phyloP scores from a whole-genome alignment of 2,797 vertebrate species.

The Falco rusticolus region DNA sequence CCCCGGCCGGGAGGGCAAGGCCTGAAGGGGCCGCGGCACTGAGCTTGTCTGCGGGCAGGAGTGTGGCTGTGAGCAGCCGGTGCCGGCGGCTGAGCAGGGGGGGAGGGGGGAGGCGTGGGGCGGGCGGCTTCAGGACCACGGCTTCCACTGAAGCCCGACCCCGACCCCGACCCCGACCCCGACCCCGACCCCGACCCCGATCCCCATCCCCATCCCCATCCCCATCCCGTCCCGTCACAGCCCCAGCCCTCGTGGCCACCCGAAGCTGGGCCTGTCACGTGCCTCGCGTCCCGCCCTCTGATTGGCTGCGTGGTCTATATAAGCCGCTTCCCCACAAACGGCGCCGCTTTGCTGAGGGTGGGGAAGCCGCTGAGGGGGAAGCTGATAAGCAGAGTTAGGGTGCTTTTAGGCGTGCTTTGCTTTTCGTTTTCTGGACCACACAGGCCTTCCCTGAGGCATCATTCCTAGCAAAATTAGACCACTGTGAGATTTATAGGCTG shows the following conservation, averaged over 20 bases:
- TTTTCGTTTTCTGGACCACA: not conserved
- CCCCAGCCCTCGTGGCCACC: rapidly evolving
- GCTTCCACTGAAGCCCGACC: rapidly evolving
- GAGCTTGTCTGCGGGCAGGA: not conserved
- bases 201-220: rapidly evolving
- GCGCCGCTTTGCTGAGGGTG: rapidly evolving
- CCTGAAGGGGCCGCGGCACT: rapidly evolving
- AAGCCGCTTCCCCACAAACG: rapidly evolving
- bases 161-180: rapidly evolving
- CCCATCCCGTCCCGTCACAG: no score
- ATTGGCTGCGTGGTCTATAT: not conserved
- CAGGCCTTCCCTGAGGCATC: constrained; percentile 1
- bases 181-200: rapidly evolving
- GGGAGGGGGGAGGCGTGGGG: rapidly evolving
- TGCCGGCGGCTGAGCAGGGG: no score
- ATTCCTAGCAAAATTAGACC: not conserved
- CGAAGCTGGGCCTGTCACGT: not conserved
- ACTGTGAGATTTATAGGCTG: not conserved
- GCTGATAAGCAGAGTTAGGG: not conserved
- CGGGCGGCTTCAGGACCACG: not conserved
- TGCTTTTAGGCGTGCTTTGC: rapidly evolving
- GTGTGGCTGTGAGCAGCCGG: rapidly evolving
- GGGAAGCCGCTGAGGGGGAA: rapidly evolving
- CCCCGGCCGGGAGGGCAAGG: rapidly evolving
- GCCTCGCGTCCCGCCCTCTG: rapidly evolving